Conservation (phyloP, 1,140 invertebrate genomes). For the Penaeus vannamei region DNA sequence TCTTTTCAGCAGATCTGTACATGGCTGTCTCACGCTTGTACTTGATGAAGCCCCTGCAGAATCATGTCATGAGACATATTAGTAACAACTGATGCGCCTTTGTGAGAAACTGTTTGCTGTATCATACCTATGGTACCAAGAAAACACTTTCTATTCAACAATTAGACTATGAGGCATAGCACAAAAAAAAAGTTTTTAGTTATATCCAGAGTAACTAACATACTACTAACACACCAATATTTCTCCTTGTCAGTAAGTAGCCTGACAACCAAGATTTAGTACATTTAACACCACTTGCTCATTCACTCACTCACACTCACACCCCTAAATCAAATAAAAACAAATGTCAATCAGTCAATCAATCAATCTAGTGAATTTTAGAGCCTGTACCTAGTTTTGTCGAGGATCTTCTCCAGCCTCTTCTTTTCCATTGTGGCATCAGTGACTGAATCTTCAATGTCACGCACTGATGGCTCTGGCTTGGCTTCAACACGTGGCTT, state of each 20-base stretch:
- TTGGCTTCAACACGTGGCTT: constrained; percentile 68
- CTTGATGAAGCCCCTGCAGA: constrained; percentile 91
- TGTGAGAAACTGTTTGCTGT: no score
- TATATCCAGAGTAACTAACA: no score
- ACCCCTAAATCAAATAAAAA: constrained; percentile 4
- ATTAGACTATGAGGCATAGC: no score
- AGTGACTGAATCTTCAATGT: constrained; percentile 90
- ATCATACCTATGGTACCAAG: no score
- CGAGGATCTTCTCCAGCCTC: constrained; percentile 84
- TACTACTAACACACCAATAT: no score
- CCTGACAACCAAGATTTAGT: no score
- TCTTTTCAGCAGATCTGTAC: constrained; percentile 87
- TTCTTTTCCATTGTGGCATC: constrained; percentile 84
- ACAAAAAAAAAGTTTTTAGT: no score
- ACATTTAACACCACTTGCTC: no score
- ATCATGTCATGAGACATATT: constrained; percentile 31
- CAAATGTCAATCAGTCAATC: neutral
- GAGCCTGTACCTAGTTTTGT: constrained; percentile 84
- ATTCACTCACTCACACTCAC: neutral
- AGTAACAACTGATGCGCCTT: no score
- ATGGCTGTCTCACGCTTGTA: constrained; percentile 89
- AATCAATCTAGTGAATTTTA: neutral
- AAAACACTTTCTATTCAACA: no score
- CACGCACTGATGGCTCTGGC: constrained; percentile 76
- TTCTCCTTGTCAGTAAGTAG: no score